Conservation (phyloP, 1,140 invertebrate species). For the Oppia nitens region DNA sequence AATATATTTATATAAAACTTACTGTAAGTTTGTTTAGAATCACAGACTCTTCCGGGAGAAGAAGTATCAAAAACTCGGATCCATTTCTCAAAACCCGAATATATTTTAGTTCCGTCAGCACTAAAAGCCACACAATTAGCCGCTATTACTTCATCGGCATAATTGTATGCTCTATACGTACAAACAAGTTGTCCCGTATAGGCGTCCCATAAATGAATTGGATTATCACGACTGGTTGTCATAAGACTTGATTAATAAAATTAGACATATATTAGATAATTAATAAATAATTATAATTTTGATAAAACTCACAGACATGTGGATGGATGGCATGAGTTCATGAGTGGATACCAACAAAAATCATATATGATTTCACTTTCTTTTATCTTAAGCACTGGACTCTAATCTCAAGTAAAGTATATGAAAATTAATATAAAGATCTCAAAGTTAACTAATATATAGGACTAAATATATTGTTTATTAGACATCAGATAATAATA, state of each 20-base stretch:
- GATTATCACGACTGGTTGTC: constrained; percentile 55
- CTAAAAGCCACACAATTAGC: constrained; percentile 64
- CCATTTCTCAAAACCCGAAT: constrained; percentile 67
- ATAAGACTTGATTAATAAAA: constrained; percentile 28
- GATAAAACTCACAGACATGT: constrained; percentile 50
- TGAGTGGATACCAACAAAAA: constrained; percentile 74
- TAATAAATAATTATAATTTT: neutral
- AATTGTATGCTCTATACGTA: constrained; percentile 65
- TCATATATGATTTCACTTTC: constrained; percentile 78
- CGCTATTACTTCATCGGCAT: constrained; percentile 61
- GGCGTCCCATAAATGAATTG: constrained; percentile 83
- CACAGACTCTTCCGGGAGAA: constrained; percentile 41
- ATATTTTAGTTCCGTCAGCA: constrained; percentile 49
- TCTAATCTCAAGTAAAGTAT: constrained; percentile 20
- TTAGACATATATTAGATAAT: neutral
- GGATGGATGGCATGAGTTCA: constrained; percentile 55
- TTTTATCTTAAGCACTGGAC: constrained; percentile 47
- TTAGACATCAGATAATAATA: too few relatives aligned
- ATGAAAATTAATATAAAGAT: too few relatives aligned
- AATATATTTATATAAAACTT: neutral
- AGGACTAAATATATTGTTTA: too few relatives aligned
- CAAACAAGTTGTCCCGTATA: constrained; percentile 60
- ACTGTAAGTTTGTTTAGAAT: constrained; percentile 5
- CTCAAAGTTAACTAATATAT: neutral
- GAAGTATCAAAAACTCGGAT: constrained; percentile 65